Evolutionary conservation across 2,113 vertebrate species (phyloP).

Genomic region (Malaclemys terrapin): DNA sequence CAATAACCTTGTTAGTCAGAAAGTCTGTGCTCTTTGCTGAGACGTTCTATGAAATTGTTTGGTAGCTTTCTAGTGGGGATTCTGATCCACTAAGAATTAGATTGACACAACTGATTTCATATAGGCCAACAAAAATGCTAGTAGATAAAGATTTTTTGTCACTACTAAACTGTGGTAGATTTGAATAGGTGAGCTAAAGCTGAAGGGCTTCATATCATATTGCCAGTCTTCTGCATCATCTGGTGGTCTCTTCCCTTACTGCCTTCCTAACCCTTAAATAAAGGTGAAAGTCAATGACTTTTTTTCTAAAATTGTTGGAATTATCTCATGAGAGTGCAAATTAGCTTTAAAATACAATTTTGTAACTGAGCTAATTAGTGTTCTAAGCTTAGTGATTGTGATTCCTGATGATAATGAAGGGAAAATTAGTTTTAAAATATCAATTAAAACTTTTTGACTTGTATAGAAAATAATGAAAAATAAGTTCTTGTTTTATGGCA

Average conservation of each 20-base stretch:
- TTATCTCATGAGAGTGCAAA: slow-evolving; percentile 21
- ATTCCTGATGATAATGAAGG: background rate
- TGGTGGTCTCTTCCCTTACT: background rate
- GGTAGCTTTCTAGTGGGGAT: background rate
- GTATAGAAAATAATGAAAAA: background rate
- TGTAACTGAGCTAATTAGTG: slow-evolving; percentile 37
- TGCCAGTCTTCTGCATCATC: background rate
- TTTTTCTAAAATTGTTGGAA: background rate
- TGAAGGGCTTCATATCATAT: background rate
- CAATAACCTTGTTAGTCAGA: background rate
- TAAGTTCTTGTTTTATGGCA: background rate
- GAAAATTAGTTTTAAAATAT: slow-evolving; percentile 8
- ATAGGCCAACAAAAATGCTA: background rate
- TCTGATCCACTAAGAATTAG: background rate
- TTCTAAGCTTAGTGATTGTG: background rate
- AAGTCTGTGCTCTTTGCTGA: background rate
- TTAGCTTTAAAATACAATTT: background rate
- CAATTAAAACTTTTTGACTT: background rate
- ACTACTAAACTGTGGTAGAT: background rate
- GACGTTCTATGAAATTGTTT: background rate
- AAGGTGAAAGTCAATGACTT: background rate
- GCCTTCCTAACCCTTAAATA: background rate
- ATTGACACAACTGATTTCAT: background rate
- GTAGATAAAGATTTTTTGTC: background rate
- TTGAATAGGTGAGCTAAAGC: background rate